These are phyloP conservation scores for Erethizon dorsatum DNA, from an alignment of 2,797 vertebrate genomes.

Conservation along the genomic window DNA sequence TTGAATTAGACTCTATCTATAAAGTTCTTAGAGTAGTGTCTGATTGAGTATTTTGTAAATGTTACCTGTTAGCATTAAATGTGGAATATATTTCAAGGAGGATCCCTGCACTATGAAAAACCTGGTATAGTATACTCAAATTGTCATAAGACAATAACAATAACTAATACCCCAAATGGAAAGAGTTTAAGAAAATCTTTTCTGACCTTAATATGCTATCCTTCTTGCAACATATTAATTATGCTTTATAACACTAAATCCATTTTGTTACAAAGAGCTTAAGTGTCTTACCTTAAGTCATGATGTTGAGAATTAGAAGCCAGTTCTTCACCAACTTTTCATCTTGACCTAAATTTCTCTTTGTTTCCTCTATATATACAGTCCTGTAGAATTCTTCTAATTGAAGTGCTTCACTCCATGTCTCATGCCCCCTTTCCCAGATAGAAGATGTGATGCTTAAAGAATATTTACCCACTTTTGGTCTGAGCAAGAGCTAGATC, in stretches of 20 bases:
- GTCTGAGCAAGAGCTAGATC: neutral
- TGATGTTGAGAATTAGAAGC: constrained; percentile 28
- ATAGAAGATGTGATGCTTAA: constrained; percentile 6
- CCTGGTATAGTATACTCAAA: neutral
- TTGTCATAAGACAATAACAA: constrained; percentile 36
- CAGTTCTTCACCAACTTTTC: constrained; percentile 7
- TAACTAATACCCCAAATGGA: constrained; percentile 36
- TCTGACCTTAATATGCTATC: neutral
- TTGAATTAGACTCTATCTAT: constrained; percentile 21
- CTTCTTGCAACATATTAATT: constrained; percentile 42
- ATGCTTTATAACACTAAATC: constrained; percentile 23
- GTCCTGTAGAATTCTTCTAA: neutral
- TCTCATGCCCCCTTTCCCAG: neutral
- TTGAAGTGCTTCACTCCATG: constrained; percentile 14
- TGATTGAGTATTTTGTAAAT: constrained; percentile 24
- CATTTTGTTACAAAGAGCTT: constrained; percentile 42
- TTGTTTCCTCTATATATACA: neutral
- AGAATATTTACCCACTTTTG: constrained; percentile 14
- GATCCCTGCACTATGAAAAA: constrained; percentile 5
- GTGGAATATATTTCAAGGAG: constrained; percentile 48
- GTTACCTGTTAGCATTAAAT: constrained; percentile 44
- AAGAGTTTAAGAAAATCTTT: neutral
- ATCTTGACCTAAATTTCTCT: neutral
- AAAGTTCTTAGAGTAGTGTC: constrained; percentile 34
- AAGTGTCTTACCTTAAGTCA: neutral